phyloP scores from a whole-genome alignment of 2,113 vertebrate genomes.

The Struthidea cinerea region DNA sequence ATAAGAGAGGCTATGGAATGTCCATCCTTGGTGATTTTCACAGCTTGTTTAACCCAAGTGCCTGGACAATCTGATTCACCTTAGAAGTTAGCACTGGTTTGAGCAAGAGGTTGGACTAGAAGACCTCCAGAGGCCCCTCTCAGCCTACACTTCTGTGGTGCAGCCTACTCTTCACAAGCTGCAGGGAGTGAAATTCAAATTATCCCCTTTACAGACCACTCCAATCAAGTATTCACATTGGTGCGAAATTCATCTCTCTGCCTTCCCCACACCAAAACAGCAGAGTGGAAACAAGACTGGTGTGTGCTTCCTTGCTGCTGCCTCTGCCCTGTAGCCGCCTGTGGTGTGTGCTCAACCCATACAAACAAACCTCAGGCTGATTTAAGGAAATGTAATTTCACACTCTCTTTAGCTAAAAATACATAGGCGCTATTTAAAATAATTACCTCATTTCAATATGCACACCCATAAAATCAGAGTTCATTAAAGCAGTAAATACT shows the following conservation, averaged over 20 bases:
- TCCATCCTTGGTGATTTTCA: background rate
- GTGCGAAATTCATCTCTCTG: background rate
- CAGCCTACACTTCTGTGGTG: background rate
- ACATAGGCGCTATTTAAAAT: conserved; percentile 17
- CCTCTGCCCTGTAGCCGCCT: background rate
- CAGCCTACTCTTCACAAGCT: background rate
- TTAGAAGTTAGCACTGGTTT: background rate
- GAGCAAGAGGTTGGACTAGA: background rate
- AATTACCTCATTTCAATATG: conserved; percentile 24
- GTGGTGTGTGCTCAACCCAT: background rate
- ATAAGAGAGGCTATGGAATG: background rate
- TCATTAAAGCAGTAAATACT: conserved; percentile 24
- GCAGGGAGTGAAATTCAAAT: background rate
- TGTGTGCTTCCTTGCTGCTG: background rate
- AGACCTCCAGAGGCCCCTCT: conserved; percentile 1
- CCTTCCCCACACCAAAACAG: background rate
- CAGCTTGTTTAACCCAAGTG: background rate
- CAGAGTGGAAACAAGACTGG: background rate
- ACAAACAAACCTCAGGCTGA: background rate
- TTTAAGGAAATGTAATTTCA: background rate
- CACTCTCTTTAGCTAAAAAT: background rate
- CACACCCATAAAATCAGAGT: conserved; percentile 9
- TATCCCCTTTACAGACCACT: background rate
- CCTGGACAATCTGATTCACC: background rate
- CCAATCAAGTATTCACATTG: background rate